These are phyloP conservation scores for Cossypha polioptera DNA, from an alignment of 2,797 vertebrate species.

Conservation along the genomic window DNA sequence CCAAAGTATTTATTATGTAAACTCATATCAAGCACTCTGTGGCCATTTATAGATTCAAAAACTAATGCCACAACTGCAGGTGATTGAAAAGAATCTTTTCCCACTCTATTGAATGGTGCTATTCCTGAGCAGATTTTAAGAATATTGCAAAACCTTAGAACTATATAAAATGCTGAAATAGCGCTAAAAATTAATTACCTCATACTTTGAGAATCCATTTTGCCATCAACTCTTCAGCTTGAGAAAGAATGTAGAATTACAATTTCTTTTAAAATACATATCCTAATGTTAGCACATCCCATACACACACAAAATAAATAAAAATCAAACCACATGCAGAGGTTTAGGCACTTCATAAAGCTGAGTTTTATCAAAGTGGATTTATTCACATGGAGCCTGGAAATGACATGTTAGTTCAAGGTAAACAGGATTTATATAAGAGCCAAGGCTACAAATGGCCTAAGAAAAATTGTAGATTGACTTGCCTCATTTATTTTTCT, in stretches of 20 bases:
- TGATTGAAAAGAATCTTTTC: neutral
- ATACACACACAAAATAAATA: neutral
- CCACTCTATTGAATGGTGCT: neutral
- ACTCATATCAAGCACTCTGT: neutral
- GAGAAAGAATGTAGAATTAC: neutral
- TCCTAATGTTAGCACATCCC: neutral
- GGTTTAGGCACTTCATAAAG: neutral
- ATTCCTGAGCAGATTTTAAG: neutral
- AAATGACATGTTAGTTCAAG: neutral
- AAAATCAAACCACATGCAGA: neutral
- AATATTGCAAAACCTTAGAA: neutral
- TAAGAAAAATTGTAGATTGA: neutral
- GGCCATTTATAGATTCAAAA: conserved; percentile 9
- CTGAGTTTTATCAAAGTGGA: neutral
- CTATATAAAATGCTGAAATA: neutral
- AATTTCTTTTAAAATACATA: neutral
- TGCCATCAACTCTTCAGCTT: neutral
- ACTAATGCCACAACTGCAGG: neutral
- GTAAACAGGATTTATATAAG: neutral
- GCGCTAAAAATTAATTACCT: neutral
- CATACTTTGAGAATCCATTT: neutral
- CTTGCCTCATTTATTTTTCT: neutral
- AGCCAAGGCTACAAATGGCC: neutral
- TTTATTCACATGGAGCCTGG: neutral
- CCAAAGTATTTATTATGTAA: conserved; percentile 34